Percentiles rank a stretch among this genome's conserved stretches.
Evolutionary conservation across 2,888 invertebrate species (phyloP).

Genomic region (Patella ulyssiponensis): DNA sequence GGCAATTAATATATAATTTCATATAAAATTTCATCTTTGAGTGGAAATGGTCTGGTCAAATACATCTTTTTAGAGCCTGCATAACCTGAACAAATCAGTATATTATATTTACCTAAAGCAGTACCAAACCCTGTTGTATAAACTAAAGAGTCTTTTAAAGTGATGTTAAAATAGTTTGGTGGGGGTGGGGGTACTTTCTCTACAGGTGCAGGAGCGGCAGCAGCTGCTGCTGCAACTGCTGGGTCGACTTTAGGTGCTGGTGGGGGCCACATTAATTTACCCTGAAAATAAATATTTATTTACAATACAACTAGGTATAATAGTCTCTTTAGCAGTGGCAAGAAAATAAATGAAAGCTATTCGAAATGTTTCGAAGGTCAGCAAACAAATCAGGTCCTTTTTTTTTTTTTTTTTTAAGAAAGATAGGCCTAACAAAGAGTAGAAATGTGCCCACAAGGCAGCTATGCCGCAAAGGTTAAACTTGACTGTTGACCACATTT

Average conservation of each 20-base stretch:
- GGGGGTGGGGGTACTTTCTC: slow-evolving; percentile 64
- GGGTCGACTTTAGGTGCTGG: slow-evolving; percentile 78
- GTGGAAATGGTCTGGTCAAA: background rate
- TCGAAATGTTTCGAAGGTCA: too few species aligned
- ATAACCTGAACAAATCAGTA: background rate
- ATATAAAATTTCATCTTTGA: background rate
- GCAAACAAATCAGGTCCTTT: too few species aligned
- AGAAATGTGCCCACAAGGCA: too few species aligned
- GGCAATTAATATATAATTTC: background rate
- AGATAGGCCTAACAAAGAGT: too few species aligned
- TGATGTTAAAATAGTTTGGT: slow-evolving; percentile 81
- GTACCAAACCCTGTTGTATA: slow-evolving; percentile 67
- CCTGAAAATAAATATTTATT: background rate
- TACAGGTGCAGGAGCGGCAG: slow-evolving; percentile 46
- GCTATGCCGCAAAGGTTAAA: too few species aligned
- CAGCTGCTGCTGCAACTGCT: slow-evolving; percentile 71
- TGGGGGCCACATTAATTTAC: slow-evolving; percentile 28
- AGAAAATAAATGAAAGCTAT: too few species aligned
- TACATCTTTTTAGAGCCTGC: background rate
- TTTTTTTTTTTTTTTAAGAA: too few species aligned
- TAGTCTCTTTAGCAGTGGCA: too few species aligned
- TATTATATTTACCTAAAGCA: slow-evolving; percentile 47
- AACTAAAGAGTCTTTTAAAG: slow-evolving; percentile 70
- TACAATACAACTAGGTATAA: too few species aligned
- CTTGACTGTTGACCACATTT: too few species aligned